Conservation (phyloP, 1,140 invertebrate genomes). For the Sycophaga agraensis region DNA sequence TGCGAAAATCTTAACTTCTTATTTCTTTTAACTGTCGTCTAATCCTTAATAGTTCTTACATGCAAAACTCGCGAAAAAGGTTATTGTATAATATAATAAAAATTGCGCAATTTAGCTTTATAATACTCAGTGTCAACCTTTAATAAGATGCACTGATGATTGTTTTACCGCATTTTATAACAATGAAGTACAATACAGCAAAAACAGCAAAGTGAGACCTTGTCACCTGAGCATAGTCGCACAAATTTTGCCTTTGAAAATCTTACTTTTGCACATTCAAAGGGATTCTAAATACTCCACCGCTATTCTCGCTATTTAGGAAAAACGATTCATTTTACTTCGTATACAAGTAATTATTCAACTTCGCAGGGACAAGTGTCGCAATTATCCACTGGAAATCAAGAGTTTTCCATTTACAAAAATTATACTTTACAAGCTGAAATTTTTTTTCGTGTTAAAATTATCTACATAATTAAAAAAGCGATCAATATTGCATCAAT, state of each 20-base stretch:
- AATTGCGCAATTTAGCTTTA: constrained; percentile 8
- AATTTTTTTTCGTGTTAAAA: too few relatives aligned
- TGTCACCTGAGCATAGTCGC: background rate
- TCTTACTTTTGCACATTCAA: background rate
- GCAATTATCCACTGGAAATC: background rate
- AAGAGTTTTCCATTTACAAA: background rate
- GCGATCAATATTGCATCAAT: too few relatives aligned
- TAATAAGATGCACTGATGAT: constrained; percentile 13
- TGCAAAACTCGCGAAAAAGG: too few relatives aligned
- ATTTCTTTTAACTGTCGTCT: too few relatives aligned
- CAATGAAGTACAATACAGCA: constrained; percentile 12
- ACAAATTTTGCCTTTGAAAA: background rate
- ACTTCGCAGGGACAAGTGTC: background rate
- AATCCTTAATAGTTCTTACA: too few relatives aligned
- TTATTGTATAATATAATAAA: background rate
- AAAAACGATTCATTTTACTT: background rate
- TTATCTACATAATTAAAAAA: too few relatives aligned
- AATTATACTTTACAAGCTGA: too few relatives aligned
- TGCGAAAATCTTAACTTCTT: background rate
- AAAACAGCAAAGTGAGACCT: background rate
- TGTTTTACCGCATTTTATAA: constrained; percentile 24
- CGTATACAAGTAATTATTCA: background rate
- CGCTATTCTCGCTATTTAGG: background rate
- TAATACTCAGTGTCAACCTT: constrained; percentile 1
- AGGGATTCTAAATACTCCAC: background rate